Base-by-base conservation (phyloP, 2,797 vertebrate genomes). In the Selene dorsalis region DNA sequence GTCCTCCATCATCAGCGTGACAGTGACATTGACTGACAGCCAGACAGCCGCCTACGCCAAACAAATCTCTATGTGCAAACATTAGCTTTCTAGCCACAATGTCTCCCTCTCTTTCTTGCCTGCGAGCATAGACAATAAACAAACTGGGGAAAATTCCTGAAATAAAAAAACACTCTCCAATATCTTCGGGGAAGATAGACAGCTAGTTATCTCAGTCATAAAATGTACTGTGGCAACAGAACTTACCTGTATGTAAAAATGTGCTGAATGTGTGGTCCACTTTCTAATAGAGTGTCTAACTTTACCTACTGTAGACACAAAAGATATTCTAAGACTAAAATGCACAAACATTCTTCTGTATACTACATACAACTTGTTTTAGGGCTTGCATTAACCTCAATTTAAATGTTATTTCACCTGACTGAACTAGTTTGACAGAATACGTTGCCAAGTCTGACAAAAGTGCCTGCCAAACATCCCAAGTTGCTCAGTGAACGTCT, bases 391-490 rank as follows among this genome's bases (percentile, higher is more conserved):
- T 73, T 76, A 69, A 70, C 39, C 57, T 48, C 18, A 22, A 50
- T 43, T 73, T 38, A 57, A 55, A 67, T 78, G 26, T 53, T 39
- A 73, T 76, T 80, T 35, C 55, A 61, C 24, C 67, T 45, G 45
- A 82, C 53, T 73, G 61, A 77, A 63, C 50, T 41, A 52, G 30
- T 60, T 45, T 35, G 58, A 87, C 63, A 70, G 60, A 53, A 38
- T 56, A 28, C 60, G 78, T 65, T 66, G 69, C 57, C 62, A 66
- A 73, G 2, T 11, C 58, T 83, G 71, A 77, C 41, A 69, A 75
- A 81, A 69, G 38, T 60, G 50, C 12, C 14, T 2, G 10, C 17
- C 24, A 56, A 38, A 50, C 20, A 62, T 61, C 38, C 64, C 65
- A 10, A 45, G 58, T 41, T 28, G 70, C 67, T 64, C 1, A 4